Evolutionary conservation across 2,888 invertebrate species (phyloP), one percentile per base, ranked within the genome.

Genomic region (Zelleria hepariella): DNA sequence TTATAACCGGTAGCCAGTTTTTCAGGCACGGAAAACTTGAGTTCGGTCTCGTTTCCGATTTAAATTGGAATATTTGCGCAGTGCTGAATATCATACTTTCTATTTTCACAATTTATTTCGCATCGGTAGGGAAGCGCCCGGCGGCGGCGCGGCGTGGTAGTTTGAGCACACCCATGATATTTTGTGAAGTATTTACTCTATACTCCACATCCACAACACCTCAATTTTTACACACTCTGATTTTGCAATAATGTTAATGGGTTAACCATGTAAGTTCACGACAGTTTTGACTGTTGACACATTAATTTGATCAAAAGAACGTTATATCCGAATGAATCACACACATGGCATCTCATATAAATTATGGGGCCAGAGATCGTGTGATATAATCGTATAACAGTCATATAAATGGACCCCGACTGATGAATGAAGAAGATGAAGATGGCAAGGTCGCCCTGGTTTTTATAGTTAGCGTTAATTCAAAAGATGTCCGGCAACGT

Each of bases 401-500:
- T 24, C 25, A 27, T 54, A 18, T 27, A 54, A 7, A 6, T 2
- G 54, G 27, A 54, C 18, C 54, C n/a, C 27, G 15, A 24, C 27
- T 23, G 21, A 54, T 20, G 32, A 26, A 23, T 54, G 20, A 49
- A 42, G n/a, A n/a, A n/a, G 10, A 18, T 51, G 51, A 51, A 25
- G 26, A 58, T 57, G 59, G 58, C 62, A 64, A 64, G 61, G 64
- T 59, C 61, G 57, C 54, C 57, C 52, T 7, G 56, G 55, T 58
- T 51, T 60, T 51, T 61, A 58, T 58, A 20, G 54, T 58, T 15
- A 47, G 57, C 27, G 10, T 27, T 6, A 25, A 49, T 25, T 57
- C 58, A 61, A 64, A 59, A 59, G 58, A 57, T 57, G 56, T 63
- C 64, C 62, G 62, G 60, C 62, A 64, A 25, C 10, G 25, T 59